Base-by-base conservation (phyloP, 2,113 vertebrate genomes). In the Chloropsis hardwickii region DNA sequence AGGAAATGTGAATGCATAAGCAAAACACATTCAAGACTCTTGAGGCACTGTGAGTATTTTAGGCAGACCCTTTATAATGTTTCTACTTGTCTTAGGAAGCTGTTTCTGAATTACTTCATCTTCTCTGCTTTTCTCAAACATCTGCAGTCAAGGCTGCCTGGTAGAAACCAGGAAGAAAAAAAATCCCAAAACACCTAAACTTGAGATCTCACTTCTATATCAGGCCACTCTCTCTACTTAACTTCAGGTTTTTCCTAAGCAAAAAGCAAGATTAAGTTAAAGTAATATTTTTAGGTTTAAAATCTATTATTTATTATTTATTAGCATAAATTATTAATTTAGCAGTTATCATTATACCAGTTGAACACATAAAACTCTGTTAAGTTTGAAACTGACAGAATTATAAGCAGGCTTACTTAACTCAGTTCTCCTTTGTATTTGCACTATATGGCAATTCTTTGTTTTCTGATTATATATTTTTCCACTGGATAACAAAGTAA, bases 401-500 rank as follows among this genome's bases (percentile, higher is more conserved):
- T 80, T 81, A 61, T 94, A 71, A 62, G 35, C 54, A 90, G 50
- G 18, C 19, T 81, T 33, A 73, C 13, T 39, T 86, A 82, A 74
- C 11, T 92, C 15, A 33, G 39, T 56, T 82, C 44, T 82, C n/a
- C 86, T 45, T 88, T 78, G 29, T 16, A 14, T 93, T 71, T 93
- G 78, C 45, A 40, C 58, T 57, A 40, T 35, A 35, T 73, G 27
- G 18, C 66, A 78, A n/a, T 39, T 40, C 16, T 88, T 92, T 57
- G 56, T 80, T 95, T 93, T 80, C 71, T 90, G 80, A 42, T 86
- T 24, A 37, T 65, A 33, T 80, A 22, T 83, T 90, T 95, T 92
- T 92, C 35, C 22, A 74, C 27, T 78, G 39, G 33, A 39, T 83
- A 86, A 35, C 42, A 77, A 74, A 74, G 9, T 83, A 83, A 91